Evolutionary conservation across 2,113 vertebrate species (phyloP).

Genomic region (Alligator sinensis): DNA sequence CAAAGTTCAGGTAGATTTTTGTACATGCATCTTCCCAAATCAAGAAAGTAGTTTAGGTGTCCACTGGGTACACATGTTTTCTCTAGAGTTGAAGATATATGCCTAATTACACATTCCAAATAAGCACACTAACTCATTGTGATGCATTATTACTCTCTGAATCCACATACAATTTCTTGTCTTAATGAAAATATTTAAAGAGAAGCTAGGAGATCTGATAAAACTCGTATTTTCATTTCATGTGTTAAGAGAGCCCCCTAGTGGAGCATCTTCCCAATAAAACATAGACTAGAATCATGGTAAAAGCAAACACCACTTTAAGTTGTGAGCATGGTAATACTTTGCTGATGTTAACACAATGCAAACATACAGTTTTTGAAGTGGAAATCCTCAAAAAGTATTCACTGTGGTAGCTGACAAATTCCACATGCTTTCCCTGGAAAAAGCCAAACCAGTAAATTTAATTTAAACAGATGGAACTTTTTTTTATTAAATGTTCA

Average conservation of each 20-base stretch:
- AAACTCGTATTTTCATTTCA: not conserved
- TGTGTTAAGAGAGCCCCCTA: constrained; percentile 76
- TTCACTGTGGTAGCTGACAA: not conserved
- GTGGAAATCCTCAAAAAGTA: not conserved
- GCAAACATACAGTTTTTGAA: not conserved
- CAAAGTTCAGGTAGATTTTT: not conserved
- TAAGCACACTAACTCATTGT: not conserved
- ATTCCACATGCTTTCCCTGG: not conserved
- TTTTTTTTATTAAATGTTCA: not conserved
- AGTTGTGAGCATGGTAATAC: not conserved
- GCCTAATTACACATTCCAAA: not conserved
- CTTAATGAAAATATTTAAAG: fast-evolving
- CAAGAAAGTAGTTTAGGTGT: not conserved
- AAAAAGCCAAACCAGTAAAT: not conserved
- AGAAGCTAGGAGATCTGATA: fast-evolving
- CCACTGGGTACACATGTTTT: not conserved
- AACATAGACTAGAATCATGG: fast-evolving
- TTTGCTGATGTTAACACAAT: not conserved
- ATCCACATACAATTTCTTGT: not conserved
- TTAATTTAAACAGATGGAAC: not conserved
- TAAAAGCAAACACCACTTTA: not conserved
- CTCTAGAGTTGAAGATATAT: not conserved
- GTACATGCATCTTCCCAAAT: not conserved
- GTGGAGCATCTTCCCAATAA: constrained; percentile 47
- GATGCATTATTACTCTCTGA: not conserved